A percentile compares a stretch with the other conserved stretches of the same genome.
phyloP scores from a whole-genome alignment of 2,797 vertebrate genomes.

The Ctenopoma multispine region DNA sequence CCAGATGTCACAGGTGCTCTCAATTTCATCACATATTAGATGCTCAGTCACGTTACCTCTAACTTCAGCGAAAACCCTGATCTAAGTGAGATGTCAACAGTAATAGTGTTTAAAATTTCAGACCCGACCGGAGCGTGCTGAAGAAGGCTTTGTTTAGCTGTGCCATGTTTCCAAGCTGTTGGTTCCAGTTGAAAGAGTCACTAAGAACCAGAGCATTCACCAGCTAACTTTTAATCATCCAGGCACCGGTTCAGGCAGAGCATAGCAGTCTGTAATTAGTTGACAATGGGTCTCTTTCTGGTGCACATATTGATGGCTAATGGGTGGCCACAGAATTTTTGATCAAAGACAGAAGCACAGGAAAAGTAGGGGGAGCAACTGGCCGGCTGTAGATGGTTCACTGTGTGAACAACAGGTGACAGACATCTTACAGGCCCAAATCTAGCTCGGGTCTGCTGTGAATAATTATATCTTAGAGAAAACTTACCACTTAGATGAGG shows the following conservation, averaged over 20 bases:
- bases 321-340: slow-evolving; percentile 63
- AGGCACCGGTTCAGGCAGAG: slow-evolving; percentile 52
- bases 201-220: slow-evolving; percentile 42
- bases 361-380: slow-evolving; percentile 49
- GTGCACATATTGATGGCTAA: slow-evolving; percentile 65
- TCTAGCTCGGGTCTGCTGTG: slow-evolving; percentile 46
- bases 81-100: slow-evolving; percentile 47
- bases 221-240: slow-evolving; percentile 73
- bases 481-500: slow-evolving; percentile 42
- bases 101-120: slow-evolving; percentile 45
- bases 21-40: slow-evolving; percentile 64
- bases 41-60: slow-evolving; percentile 45
- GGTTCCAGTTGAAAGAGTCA: slow-evolving; percentile 75
- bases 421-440: slow-evolving; percentile 49
- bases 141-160: slow-evolving; percentile 66
- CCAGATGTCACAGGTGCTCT: slow-evolving; percentile 77
- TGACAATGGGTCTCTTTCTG: slow-evolving; percentile 76
- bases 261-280: slow-evolving; percentile 77
- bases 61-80: slow-evolving; percentile 58
- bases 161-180: slow-evolving; percentile 71
- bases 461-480: slow-evolving; percentile 61
- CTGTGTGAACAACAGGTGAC: slow-evolving; percentile 74
- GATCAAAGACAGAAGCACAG: slow-evolving; percentile 77
- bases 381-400: slow-evolving; percentile 50
- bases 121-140: slow-evolving; percentile 19